These are phyloP conservation scores for Aleiodes sp. DNA, from an alignment of 1,140 invertebrate genomes.

Conservation along the genomic window DNA sequence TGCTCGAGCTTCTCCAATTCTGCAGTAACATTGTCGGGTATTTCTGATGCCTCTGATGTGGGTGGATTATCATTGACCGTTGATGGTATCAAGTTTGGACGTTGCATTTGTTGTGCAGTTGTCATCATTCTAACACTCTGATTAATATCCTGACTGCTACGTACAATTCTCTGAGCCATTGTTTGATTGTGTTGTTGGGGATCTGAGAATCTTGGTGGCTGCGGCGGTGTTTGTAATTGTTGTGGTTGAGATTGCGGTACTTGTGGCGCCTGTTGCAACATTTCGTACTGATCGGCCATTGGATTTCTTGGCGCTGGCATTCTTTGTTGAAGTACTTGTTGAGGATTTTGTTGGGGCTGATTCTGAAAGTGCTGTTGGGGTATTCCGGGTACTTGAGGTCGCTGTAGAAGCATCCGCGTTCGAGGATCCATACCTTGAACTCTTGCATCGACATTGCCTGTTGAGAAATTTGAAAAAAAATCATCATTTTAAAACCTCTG, in stretches of 20 bases:
- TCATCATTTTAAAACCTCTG: background rate
- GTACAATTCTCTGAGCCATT: conserved; percentile 53
- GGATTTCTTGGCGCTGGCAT: conserved; percentile 51
- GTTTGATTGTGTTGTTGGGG: conserved; percentile 42
- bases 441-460: conserved; percentile 54
- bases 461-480: conserved; percentile 5
- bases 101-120: conserved; percentile 46
- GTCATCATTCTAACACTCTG: conserved; percentile 56
- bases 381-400: conserved; percentile 49
- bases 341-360: conserved; percentile 31
- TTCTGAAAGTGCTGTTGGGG: conserved; percentile 53
- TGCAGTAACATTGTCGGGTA: conserved; percentile 81
- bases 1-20: conserved; percentile 84
- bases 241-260: conserved; percentile 10
- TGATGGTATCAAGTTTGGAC: conserved; percentile 51
- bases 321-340: conserved; percentile 54
- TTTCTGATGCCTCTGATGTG: conserved; percentile 67
- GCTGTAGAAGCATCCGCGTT: conserved; percentile 64
- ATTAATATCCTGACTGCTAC: conserved; percentile 51
- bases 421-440: conserved; percentile 65
- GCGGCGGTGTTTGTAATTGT: background rate
- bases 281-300: conserved; percentile 58
- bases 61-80: conserved; percentile 52
- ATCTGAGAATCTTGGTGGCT: conserved; percentile 57
- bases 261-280: conserved; percentile 40